Percentiles rank a stretch among this genome's conserved stretches.
phyloP scores from a whole-genome alignment of 1,140 invertebrate species.

The Drosophila sp. region DNA sequence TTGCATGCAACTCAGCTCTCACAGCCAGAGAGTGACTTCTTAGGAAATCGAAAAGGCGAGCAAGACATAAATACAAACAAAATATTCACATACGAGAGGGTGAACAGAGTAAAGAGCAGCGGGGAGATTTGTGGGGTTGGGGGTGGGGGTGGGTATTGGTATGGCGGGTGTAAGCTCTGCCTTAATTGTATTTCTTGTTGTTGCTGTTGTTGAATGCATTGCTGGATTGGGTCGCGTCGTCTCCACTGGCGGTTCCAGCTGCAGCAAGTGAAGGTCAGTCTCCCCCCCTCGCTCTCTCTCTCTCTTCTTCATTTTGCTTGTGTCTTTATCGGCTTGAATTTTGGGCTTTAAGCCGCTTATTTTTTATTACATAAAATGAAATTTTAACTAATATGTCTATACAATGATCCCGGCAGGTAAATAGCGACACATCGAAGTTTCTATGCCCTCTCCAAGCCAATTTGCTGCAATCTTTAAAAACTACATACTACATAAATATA shows the following conservation, averaged over 20 bases:
- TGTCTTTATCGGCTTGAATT: constrained; percentile 15
- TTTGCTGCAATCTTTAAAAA: too few species aligned
- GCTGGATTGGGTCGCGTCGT: neutral
- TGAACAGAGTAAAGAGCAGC: neutral
- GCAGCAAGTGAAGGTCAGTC: constrained; percentile 16
- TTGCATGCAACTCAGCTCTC: constrained; percentile 29
- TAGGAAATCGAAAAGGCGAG: constrained; percentile 39
- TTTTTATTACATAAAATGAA: constrained; percentile 46
- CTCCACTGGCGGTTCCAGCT: neutral
- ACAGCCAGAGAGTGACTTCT: constrained; percentile 37
- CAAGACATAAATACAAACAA: constrained; percentile 14
- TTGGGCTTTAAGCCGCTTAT: constrained; percentile 44
- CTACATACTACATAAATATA: too few species aligned
- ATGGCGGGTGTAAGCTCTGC: too few species aligned
- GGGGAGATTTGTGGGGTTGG: neutral
- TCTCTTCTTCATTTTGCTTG: neutral
- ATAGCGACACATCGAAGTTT: neutral
- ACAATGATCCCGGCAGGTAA: neutral
- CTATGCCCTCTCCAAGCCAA: neutral
- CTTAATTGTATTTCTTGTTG: neutral
- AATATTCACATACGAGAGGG: constrained; percentile 4
- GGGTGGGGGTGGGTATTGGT: neutral
- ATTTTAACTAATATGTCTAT: constrained; percentile 28
- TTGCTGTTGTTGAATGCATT: constrained; percentile 5
- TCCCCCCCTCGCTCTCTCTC: neutral